Percentiles rank a stretch among this genome's conserved stretches.
phyloP scores from a whole-genome alignment of 2,113 vertebrate genomes.

The Stomatorhinus ivindoensis region DNA sequence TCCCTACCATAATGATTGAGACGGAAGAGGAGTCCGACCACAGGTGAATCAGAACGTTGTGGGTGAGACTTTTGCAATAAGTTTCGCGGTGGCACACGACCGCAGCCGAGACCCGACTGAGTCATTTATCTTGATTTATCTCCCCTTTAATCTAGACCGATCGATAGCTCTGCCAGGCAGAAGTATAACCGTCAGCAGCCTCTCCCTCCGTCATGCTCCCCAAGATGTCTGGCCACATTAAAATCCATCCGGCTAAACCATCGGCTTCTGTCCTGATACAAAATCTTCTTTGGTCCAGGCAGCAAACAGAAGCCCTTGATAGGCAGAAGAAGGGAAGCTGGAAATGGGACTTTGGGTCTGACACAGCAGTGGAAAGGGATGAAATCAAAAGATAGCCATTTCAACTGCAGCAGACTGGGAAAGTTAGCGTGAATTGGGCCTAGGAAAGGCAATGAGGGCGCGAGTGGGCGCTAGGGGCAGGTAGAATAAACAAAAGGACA shows the following conservation, averaged over 20 bases:
- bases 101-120: neutral
- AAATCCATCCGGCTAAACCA: neutral
- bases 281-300: neutral
- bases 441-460: neutral
- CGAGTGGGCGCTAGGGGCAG: neutral
- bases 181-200: neutral
- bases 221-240: neutral
- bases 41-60: neutral
- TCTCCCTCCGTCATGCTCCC: neutral
- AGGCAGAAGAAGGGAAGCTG: neutral
- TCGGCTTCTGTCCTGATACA: neutral
- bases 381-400: neutral
- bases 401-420: neutral
- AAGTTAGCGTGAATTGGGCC: neutral
- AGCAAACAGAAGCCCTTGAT: neutral
- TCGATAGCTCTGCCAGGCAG: conserved; percentile 17
- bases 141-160: neutral
- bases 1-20: neutral
- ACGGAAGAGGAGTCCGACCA: neutral
- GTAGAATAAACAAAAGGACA: neutral
- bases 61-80: neutral
- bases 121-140: neutral
- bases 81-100: neutral
- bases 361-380: neutral
- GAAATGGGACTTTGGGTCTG: neutral